Evolutionary conservation across 2,113 vertebrate genomes (phyloP).

Genomic region (Percopsis transmontana): DNA sequence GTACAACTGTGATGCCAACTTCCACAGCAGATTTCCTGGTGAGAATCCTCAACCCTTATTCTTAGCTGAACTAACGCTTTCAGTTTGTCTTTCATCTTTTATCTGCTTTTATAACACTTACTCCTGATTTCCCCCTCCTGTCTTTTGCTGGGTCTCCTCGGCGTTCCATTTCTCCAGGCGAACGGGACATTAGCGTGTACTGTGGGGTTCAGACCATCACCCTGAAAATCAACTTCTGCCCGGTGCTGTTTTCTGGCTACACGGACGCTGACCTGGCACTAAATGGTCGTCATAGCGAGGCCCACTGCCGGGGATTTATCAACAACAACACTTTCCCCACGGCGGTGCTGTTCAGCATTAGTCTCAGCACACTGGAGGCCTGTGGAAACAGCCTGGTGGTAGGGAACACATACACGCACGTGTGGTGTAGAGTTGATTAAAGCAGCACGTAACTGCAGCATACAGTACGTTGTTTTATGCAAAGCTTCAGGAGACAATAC

Average conservation of each 20-base stretch:
- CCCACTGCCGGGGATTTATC: conserved; percentile 92
- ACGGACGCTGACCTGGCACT: conserved; percentile 89
- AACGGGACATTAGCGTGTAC: conserved; percentile 93
- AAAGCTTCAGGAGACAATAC: background rate
- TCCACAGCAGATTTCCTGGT: conserved; percentile 98
- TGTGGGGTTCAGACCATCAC: conserved; percentile 96
- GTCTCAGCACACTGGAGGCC: conserved; percentile 92
- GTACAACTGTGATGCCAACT: conserved; percentile 93
- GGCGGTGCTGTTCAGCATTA: conserved; percentile 94
- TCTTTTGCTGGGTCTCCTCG: background rate
- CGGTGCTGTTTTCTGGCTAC: conserved; percentile 95
- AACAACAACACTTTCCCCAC: conserved; percentile 98
- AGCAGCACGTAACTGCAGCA: conserved; percentile 9
- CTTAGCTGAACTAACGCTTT: background rate
- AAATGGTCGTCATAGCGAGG: conserved; percentile 88
- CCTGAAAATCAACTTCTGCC: conserved; percentile 98
- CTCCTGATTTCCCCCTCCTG: background rate
- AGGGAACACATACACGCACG: conserved; percentile 52
- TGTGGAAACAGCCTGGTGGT: conserved; percentile 94
- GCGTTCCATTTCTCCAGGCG: conserved; percentile 73
- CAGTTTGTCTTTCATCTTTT: background rate
- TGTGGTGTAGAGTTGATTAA: background rate
- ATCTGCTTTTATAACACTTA: background rate
- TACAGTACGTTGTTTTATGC: conserved; percentile 1
- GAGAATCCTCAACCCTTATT: conserved; percentile 60